Percentiles rank a stretch among this genome's conserved stretches.
These are phyloP conservation scores for Cairina moschata DNA, from an alignment of 2,113 vertebrate species.

Conservation along the genomic window DNA sequence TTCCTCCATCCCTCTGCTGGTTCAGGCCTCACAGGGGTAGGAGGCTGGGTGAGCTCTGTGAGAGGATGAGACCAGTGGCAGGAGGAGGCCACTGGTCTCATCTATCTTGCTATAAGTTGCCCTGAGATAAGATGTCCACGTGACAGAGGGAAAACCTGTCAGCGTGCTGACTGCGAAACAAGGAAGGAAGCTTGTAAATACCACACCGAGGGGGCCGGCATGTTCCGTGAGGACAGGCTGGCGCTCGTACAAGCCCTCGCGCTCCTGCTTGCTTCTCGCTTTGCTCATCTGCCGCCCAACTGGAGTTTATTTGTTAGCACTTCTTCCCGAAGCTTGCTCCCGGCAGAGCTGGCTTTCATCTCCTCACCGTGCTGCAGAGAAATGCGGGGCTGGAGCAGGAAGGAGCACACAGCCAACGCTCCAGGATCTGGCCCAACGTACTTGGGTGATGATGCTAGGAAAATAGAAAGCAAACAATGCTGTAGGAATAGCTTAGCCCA, in stretches of 20 bases:
- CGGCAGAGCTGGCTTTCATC: not conserved
- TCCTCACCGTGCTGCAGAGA: fast-evolving
- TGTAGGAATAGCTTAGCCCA: constrained; percentile 3
- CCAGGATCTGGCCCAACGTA: not conserved
- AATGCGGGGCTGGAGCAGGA: not conserved
- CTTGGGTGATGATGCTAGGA: constrained; percentile 1
- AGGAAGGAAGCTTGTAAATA: not conserved
- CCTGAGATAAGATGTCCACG: not conserved
- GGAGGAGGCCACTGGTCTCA: not conserved
- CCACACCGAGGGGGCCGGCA: not conserved
- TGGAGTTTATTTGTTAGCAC: not conserved
- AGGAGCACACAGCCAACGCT: fast-evolving
- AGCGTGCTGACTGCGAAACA: fast-evolving
- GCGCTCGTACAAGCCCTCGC: not conserved
- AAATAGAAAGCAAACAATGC: constrained; percentile 14
- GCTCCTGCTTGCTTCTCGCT: not conserved
- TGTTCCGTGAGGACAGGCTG: not conserved
- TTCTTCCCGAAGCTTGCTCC: not conserved
- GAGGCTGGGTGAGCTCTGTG: not conserved
- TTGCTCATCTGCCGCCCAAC: not conserved
- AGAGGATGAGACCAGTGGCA: not conserved
- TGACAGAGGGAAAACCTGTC: fast-evolving
- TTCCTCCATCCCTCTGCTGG: not conserved
- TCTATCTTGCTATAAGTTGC: not conserved
- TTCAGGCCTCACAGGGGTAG: not conserved